A percentile compares a stretch with the other conserved stretches of the same genome.
These are phyloP conservation scores for Drosophila lacicola DNA, from an alignment of 2,888 invertebrate species.

Conservation along the genomic window DNA sequence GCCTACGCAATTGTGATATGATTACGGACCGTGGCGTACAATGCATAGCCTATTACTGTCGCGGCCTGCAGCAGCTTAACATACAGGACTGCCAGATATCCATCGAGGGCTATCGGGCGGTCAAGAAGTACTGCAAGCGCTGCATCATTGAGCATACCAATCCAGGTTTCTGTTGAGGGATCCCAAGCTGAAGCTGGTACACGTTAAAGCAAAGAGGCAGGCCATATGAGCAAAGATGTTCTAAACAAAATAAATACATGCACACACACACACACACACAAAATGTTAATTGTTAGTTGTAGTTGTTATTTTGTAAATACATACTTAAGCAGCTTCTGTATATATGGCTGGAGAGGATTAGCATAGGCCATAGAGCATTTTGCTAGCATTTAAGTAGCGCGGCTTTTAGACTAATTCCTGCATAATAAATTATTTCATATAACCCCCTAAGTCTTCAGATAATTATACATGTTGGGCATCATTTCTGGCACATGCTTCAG, in stretches of 20 bases:
- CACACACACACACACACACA: constrained; percentile 30
- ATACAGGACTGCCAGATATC: constrained; percentile 97
- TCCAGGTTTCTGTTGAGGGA: constrained; percentile 93
- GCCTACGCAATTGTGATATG: constrained; percentile 95
- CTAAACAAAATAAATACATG: constrained; percentile 37
- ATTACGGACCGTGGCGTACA: constrained; percentile 95
- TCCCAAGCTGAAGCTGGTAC: not conserved
- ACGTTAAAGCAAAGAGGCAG: constrained; percentile 72
- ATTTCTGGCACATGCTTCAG: constrained; percentile 20
- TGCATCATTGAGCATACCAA: constrained; percentile 98
- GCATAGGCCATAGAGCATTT: constrained; percentile 53
- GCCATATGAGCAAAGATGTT: constrained; percentile 70
- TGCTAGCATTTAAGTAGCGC: constrained; percentile 62
- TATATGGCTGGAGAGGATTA: constrained; percentile 46
- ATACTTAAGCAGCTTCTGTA: constrained; percentile 39
- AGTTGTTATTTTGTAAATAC: constrained; percentile 58
- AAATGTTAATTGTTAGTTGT: constrained; percentile 24
- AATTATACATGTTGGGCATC: constrained; percentile 24
- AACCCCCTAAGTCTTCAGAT: constrained; percentile 14
- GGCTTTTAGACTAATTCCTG: constrained; percentile 70
- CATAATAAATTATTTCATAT: constrained; percentile 72
- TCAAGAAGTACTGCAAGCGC: constrained; percentile 95
- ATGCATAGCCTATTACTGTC: constrained; percentile 94
- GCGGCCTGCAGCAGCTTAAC: constrained; percentile 95
- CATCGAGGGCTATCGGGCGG: constrained; percentile 94